Percentiles rank a stretch among this genome's conserved stretches.
Evolutionary conservation across 2,797 vertebrate species (phyloP).

Genomic region (Cryptoprocta ferox): DNA sequence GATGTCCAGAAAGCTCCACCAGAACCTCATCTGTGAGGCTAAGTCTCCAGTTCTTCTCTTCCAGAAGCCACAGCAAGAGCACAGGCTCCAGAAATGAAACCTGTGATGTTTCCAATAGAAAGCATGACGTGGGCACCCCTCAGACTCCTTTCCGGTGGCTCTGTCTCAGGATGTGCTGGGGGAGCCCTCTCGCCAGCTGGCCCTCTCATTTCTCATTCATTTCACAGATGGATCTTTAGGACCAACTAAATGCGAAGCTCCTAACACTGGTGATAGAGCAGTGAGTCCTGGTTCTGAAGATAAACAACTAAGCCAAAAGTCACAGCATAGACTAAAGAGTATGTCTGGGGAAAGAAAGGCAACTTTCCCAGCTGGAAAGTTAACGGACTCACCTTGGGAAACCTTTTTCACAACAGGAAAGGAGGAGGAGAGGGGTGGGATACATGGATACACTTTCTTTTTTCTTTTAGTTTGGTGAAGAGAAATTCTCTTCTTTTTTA

Average conservation of each 20-base stretch:
- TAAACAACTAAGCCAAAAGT: background rate
- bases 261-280: background rate
- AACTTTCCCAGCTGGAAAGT: background rate
- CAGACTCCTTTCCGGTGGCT: background rate
- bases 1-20: background rate
- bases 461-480: background rate
- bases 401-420: background rate
- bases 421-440: background rate
- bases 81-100: background rate
- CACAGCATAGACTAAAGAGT: background rate
- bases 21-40: background rate
- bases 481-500: too few species aligned
- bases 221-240: background rate
- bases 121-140: background rate
- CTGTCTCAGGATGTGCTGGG: background rate
- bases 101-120: too few species aligned
- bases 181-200: background rate
- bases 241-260: background rate
- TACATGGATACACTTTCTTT: too few species aligned
- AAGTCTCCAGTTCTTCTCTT: background rate
- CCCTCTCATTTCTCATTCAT: background rate
- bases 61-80: background rate
- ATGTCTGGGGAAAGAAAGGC: background rate
- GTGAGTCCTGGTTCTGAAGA: background rate
- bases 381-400: background rate